A percentile compares a stretch with the other conserved stretches of the same genome.
Evolutionary conservation across 2,888 invertebrate species (phyloP).

Genomic region (Calliphora vomitoria): DNA sequence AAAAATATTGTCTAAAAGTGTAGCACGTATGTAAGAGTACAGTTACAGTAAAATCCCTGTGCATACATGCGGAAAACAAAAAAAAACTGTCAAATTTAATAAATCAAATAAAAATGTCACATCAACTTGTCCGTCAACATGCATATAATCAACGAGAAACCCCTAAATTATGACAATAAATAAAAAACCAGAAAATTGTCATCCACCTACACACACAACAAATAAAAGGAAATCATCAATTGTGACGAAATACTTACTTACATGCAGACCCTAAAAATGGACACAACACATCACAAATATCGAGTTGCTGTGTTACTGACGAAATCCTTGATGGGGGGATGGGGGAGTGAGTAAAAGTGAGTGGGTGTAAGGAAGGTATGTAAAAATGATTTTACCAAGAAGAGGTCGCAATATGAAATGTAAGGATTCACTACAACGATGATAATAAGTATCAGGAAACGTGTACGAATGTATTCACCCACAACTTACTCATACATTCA

Average conservation of each 20-base stretch:
- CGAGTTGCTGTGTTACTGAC: constrained; percentile 52
- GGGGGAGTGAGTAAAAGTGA: neutral
- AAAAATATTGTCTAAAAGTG: neutral
- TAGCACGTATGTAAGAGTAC: neutral
- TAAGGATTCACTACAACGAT: constrained; percentile 53
- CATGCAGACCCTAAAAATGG: constrained; percentile 40
- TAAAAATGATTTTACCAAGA: constrained; percentile 41
- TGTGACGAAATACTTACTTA: constrained; percentile 19
- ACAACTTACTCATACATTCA: neutral
- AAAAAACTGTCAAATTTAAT: constrained; percentile 46
- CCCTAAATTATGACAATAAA: constrained; percentile 34
- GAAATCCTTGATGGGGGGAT: neutral
- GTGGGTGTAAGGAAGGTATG: neutral
- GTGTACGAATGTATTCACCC: neutral
- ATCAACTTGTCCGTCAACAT: constrained; percentile 11
- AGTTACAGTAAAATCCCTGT: neutral
- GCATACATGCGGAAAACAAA: neutral
- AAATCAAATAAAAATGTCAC: constrained; percentile 53
- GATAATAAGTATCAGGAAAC: constrained; percentile 10
- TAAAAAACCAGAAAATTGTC: constrained; percentile 38
- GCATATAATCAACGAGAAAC: constrained; percentile 12
- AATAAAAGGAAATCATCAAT: constrained; percentile 36
- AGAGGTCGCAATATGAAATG: constrained; percentile 13
- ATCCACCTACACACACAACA: constrained; percentile 28
- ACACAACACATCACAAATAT: constrained; percentile 50